Conservation (phyloP, 2,113 vertebrate species). For the Corydoras sp. region DNA sequence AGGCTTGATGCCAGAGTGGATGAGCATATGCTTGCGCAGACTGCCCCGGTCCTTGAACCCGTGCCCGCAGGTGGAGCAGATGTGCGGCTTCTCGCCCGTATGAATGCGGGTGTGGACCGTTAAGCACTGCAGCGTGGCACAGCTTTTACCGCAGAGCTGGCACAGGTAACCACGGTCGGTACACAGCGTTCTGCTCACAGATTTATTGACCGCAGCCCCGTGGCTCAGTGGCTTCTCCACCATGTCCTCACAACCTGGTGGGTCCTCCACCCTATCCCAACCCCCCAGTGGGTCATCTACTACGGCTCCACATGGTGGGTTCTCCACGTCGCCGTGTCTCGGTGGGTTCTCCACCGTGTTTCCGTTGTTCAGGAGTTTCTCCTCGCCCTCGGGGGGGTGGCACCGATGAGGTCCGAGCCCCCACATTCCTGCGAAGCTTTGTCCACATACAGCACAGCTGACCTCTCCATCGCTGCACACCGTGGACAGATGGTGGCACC, state of each 20-base stretch:
- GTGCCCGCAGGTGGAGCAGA: constrained; percentile 63
- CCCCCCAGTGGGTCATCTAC: no score
- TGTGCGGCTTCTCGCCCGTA: constrained; percentile 66
- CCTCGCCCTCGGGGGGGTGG: constrained; percentile 49
- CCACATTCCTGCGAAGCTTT: constrained; percentile 71
- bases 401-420: constrained; percentile 73
- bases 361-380: constrained; percentile 51
- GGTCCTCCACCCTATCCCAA: no score
- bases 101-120: constrained; percentile 67
- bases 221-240: no score
- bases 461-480: constrained; percentile 66
- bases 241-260: no score
- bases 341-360: constrained; percentile 49
- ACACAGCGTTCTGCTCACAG: constrained; percentile 44
- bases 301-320: no score
- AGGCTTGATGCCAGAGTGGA: constrained; percentile 66
- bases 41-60: constrained; percentile 55
- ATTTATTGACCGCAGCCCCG: no score
- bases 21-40: constrained; percentile 64
- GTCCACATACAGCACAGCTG: constrained; percentile 68
- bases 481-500: constrained; percentile 67
- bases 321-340: no score
- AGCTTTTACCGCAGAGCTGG: constrained; percentile 63
- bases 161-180: constrained; percentile 68
- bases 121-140: constrained; percentile 58